These are phyloP conservation scores for Icerya purchasi DNA, from an alignment of 2,888 invertebrate genomes.

Conservation along the genomic window DNA sequence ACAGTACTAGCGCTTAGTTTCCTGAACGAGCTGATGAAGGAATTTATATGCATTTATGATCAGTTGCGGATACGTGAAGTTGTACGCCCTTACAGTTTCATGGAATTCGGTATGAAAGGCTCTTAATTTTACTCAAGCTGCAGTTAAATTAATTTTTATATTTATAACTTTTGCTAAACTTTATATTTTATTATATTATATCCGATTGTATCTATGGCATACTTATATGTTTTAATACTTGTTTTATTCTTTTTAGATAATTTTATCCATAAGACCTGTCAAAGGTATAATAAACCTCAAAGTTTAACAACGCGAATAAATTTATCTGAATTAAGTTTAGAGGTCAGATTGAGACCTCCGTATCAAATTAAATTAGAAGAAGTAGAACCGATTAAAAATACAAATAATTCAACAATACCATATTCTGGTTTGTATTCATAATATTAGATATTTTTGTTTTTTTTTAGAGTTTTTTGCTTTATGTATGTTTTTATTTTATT, in stretches of 20 bases:
- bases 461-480: not conserved
- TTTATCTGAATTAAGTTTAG: slow-evolving; percentile 21
- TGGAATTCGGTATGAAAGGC: slow-evolving; percentile 28
- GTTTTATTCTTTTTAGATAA: slow-evolving; percentile 20
- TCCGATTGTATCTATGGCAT: too few species aligned
- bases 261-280: slow-evolving; percentile 22
- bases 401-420: slow-evolving; percentile 6
- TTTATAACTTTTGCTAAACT: too few species aligned
- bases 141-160: too few species aligned
- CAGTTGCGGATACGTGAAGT: slow-evolving; percentile 23
- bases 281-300: slow-evolving; percentile 23
- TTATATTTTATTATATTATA: too few species aligned
- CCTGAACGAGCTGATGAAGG: slow-evolving; percentile 27
- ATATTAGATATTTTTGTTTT: not conserved
- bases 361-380: slow-evolving; percentile 14
- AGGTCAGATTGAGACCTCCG: slow-evolving; percentile 21
- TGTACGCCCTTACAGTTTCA: slow-evolving; percentile 27
- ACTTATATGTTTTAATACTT: too few species aligned
- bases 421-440: slow-evolving; percentile 1
- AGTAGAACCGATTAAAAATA: slow-evolving; percentile 6
- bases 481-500: too few species aligned
- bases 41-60: slow-evolving; percentile 26
- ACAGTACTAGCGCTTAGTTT: slow-evolving; percentile 27
- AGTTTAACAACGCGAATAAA: slow-evolving; percentile 22
- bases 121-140: too few species aligned